Base-by-base conservation (phyloP, 2,113 vertebrate species). In the Pandion haliaetus region DNA sequence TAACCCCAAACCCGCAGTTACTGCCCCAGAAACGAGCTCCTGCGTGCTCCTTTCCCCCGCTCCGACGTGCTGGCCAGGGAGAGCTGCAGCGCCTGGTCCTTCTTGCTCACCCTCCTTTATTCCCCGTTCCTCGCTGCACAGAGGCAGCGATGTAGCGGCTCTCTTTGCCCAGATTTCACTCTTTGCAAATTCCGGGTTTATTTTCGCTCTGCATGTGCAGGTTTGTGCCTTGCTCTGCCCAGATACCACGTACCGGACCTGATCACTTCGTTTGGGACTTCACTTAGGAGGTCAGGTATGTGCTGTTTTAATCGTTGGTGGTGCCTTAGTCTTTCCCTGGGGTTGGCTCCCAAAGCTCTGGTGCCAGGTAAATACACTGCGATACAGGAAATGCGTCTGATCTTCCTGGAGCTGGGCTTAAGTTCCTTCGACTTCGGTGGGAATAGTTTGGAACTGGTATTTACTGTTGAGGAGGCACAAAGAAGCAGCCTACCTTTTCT, bases 31-130 rank as follows among this genome's bases (percentile, higher is more conserved):
- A 31, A 38, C 2, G 5, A 44, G 61, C 32, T 72, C 38, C 54
- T 19, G 19, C 2, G 10, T 18, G 70, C 52, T 71, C 19, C 58
- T 63, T 4, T 38, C 50, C 42, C 24, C 38, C 26, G n/a, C 52
- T 26, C 67, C 29, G 14, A 4, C 5, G 9, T 0, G 12, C n/a
- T 40, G 70, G 2, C n/a, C 38, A 4, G 31, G 7, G 17, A 32
- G 14, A 38, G 3, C 32, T 5, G 25, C 38, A 44, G 70, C 8
- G 3, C 40, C 59, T 4, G 44, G n/a, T 54, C 24, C 40, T 57
- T 38, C 55, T 6, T 4, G 7, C 40, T 45, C 17, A 0, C 14
- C 7, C 26, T 55, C 25, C 9, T 15, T 50, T 8, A 2, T 6
- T 45, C 45, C 65, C 2, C 1, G 42, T 8, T 45, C 58, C 44